These are phyloP conservation scores for Macrotus californicus DNA, from an alignment of 2,113 vertebrate species.

Conservation along the genomic window DNA sequence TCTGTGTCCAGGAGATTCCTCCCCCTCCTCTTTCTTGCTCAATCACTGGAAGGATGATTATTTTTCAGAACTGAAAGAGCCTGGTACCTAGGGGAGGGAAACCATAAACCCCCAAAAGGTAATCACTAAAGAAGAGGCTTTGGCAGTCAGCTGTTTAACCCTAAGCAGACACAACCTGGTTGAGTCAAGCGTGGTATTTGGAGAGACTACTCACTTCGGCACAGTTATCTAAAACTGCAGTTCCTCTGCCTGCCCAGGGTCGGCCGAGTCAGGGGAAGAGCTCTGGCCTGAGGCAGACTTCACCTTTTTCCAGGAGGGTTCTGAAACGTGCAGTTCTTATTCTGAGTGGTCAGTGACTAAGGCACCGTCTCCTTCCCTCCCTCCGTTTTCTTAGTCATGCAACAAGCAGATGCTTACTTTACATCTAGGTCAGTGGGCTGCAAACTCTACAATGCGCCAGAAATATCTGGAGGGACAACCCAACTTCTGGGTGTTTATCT, in stretches of 20 bases:
- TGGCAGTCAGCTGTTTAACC: neutral
- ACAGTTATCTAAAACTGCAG: too few relatives aligned
- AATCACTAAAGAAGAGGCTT: neutral
- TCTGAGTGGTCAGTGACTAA: neutral
- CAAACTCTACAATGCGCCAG: neutral
- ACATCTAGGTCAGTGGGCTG: neutral
- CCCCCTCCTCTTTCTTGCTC: too few relatives aligned
- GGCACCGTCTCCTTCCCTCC: neutral
- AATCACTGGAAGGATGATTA: neutral
- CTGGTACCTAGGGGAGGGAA: neutral
- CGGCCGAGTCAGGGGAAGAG: too few relatives aligned
- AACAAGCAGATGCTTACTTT: neutral
- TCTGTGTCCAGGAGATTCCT: too few relatives aligned
- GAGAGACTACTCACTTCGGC: fast-evolving
- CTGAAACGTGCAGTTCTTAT: neutral
- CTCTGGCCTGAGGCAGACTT: fast-evolving
- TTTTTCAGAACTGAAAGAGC: neutral
- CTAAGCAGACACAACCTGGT: neutral
- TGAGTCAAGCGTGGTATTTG: neutral
- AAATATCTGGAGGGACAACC: too few relatives aligned
- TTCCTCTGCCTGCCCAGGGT: fast-evolving
- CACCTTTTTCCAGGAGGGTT: neutral
- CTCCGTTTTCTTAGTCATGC: neutral
- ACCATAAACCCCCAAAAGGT: neutral
- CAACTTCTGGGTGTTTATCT: neutral